Conservation (phyloP, 2,888 invertebrate species). For the Habroteleia sp. region DNA sequence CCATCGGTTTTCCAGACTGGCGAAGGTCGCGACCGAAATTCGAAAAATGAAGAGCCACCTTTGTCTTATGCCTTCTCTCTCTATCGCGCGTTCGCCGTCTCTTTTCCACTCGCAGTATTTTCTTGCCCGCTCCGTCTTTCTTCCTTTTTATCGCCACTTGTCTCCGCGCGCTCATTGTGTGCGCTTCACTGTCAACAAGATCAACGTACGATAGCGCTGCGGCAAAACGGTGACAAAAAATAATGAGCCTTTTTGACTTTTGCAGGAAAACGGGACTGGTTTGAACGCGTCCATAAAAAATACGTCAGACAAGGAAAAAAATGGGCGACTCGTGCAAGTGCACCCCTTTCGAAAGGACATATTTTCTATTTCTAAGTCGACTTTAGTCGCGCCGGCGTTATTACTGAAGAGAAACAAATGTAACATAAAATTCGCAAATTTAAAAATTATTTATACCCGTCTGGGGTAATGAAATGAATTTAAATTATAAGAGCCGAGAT, state of each 20-base stretch:
- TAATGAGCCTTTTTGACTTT: slow-evolving; percentile 24
- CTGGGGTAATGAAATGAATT: too few species aligned
- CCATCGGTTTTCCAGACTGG: slow-evolving; percentile 72
- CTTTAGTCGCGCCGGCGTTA: too few species aligned
- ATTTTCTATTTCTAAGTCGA: too few species aligned
- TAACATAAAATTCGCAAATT: too few species aligned
- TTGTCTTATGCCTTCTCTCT: slow-evolving; percentile 31
- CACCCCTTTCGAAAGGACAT: too few species aligned
- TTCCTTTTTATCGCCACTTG: slow-evolving; percentile 12
- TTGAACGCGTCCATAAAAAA: too few species aligned
- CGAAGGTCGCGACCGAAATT: slow-evolving; percentile 73
- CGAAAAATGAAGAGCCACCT: slow-evolving; percentile 65
- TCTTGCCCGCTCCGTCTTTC: not conserved
- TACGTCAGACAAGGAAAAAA: too few species aligned
- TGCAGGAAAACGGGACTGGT: too few species aligned
- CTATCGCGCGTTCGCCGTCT: not conserved
- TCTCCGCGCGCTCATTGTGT: slow-evolving; percentile 39
- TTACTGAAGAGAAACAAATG: too few species aligned
- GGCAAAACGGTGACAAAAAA: slow-evolving; percentile 16
- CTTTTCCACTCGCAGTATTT: not conserved
- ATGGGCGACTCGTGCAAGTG: too few species aligned
- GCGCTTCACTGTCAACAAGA: slow-evolving; percentile 46
- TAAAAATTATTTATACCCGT: too few species aligned
- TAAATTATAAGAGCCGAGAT: too few species aligned
- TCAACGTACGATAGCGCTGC: slow-evolving; percentile 31